Conservation (phyloP, 2,888 invertebrate genomes). For the Lepeophtheirus nordmannii region DNA sequence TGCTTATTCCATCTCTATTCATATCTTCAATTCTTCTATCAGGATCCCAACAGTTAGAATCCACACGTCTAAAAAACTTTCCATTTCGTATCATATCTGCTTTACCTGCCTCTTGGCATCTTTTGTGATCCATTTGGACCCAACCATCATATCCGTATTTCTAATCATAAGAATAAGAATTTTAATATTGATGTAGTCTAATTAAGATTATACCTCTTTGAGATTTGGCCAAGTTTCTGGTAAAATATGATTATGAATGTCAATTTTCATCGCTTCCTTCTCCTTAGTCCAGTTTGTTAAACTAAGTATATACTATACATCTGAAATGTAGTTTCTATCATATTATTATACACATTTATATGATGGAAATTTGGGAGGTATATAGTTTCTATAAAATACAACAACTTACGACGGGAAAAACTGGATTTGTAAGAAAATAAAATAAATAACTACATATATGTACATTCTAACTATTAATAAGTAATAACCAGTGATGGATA, state of each 20-base stretch:
- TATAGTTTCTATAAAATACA: too few relatives aligned
- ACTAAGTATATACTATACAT: too few relatives aligned
- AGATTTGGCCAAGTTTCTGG: conserved; percentile 41
- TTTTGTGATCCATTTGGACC: conserved; percentile 35
- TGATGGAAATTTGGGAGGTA: too few relatives aligned
- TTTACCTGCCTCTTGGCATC: conserved; percentile 31
- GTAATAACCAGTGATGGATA: too few relatives aligned
- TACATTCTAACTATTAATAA: too few relatives aligned
- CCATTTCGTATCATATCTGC: conserved; percentile 38
- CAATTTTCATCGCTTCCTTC: conserved; percentile 34
- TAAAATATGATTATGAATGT: conserved; percentile 42
- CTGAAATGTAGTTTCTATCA: too few relatives aligned
- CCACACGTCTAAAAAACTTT: conserved; percentile 39
- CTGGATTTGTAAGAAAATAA: too few relatives aligned
- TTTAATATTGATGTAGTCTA: background rate
- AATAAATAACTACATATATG: too few relatives aligned
- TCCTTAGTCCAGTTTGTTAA: too few relatives aligned
- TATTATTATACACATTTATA: too few relatives aligned
- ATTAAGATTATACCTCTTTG: conserved; percentile 34
- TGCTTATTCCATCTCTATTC: conserved; percentile 39
- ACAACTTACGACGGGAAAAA: too few relatives aligned
- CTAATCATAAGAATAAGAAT: conserved; percentile 29
- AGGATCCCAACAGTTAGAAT: conserved; percentile 40
- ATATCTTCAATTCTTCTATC: conserved; percentile 39
- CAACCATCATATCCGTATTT: conserved; percentile 42